Conservation (phyloP, 2,113 vertebrate species). For the Planiliza haematocheilus region DNA sequence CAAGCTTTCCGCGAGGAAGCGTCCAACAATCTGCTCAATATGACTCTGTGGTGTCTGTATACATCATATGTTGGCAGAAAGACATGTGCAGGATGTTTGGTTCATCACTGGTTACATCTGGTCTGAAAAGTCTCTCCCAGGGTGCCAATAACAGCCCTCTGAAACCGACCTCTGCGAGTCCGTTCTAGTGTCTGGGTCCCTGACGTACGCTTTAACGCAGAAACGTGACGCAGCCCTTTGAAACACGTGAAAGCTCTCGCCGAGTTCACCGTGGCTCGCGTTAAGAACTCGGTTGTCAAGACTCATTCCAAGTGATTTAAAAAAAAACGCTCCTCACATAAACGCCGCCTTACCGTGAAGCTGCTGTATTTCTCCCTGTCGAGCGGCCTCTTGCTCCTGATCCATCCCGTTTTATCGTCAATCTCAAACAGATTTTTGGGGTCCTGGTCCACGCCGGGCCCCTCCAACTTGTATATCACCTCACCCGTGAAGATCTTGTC, state of each 20-base stretch:
- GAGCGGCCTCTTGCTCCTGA: slow-evolving; percentile 90
- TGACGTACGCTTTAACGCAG: slow-evolving; percentile 54
- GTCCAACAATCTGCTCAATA: not conserved
- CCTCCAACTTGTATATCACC: slow-evolving; percentile 96
- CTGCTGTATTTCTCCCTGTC: slow-evolving; percentile 91
- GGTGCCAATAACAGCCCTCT: too few relatives aligned
- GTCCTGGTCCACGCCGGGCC: slow-evolving; percentile 93
- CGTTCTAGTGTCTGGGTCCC: slow-evolving; percentile 44
- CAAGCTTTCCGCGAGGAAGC: not conserved
- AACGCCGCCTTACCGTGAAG: slow-evolving; percentile 85
- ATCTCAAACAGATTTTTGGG: slow-evolving; percentile 94
- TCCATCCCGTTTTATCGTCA: slow-evolving; percentile 90
- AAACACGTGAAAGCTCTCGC: too few relatives aligned
- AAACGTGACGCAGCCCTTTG: slow-evolving; percentile 51
- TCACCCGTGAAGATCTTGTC: slow-evolving; percentile 92
- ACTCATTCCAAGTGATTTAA: slow-evolving; percentile 20
- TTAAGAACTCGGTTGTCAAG: too few relatives aligned
- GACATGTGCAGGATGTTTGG: slow-evolving; percentile 64
- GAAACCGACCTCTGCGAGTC: slow-evolving; percentile 66
- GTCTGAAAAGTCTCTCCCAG: slow-evolving; percentile 58
- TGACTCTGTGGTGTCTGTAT: not conserved
- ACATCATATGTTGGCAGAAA: slow-evolving; percentile 35
- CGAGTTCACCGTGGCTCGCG: too few relatives aligned
- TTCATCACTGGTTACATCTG: slow-evolving; percentile 60
- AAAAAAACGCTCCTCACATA: slow-evolving; percentile 4